phyloP scores from a whole-genome alignment of 1,140 invertebrate genomes.

The Brachionus rotundiformis region DNA sequence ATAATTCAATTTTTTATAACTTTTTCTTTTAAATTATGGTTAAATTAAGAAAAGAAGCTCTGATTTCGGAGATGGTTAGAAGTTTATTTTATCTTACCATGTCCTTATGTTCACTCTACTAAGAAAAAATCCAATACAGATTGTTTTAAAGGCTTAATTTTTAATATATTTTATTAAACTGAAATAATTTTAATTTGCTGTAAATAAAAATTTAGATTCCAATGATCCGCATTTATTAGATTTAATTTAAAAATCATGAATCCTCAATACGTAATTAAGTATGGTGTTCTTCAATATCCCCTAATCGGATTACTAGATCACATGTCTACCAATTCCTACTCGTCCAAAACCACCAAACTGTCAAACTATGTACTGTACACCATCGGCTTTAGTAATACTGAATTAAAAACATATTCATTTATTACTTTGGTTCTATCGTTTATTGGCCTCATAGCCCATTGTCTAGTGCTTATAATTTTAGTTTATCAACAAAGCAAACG shows the following conservation, averaged over 20 bases:
- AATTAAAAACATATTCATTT: slow-evolving; percentile 4
- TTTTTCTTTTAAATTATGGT: no score
- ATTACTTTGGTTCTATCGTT: neutral
- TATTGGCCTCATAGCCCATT: neutral
- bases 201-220: no score
- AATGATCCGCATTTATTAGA: no score
- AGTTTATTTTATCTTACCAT: no score
- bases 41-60: no score
- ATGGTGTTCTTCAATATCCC: neutral
- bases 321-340: neutral
- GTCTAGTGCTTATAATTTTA: slow-evolving; percentile 7
- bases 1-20: no score
- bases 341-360: slow-evolving; percentile 1
- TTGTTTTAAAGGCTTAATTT: no score
- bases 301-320: neutral
- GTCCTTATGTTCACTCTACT: no score
- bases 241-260: neutral
- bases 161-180: no score
- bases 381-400: neutral
- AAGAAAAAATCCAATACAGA: no score
- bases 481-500: slow-evolving; percentile 14
- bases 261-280: neutral
- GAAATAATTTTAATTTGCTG: no score
- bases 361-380: neutral
- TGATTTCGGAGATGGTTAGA: no score